Percentiles rank a stretch among this genome's conserved stretches.
phyloP scores from a whole-genome alignment of 37 sponge, comb jelly and placozoan genomes.

The Cladorhizidae sp. region DNA sequence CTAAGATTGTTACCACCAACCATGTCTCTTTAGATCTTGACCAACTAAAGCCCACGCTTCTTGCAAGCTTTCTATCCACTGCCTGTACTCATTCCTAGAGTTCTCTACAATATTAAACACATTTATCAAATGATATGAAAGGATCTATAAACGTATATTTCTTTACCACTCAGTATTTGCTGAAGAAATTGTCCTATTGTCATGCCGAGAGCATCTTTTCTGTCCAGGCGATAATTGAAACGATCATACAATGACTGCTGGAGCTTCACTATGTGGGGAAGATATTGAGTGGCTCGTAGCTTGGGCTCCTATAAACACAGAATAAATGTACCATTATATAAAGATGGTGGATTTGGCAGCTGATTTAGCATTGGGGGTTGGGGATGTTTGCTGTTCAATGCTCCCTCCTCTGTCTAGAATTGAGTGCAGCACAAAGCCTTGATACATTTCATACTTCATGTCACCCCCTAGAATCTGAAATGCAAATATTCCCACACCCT shows the following conservation, averaged over 20 bases:
- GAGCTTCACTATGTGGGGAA: conserved; percentile 70
- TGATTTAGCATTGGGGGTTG: too few species aligned
- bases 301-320: conserved; percentile 63
- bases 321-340: too few species aligned
- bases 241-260: conserved; percentile 53
- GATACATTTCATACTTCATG: too few species aligned
- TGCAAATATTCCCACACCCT: too few species aligned
- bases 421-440: too few species aligned
- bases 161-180: conserved; percentile 2
- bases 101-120: conserved; percentile 19
- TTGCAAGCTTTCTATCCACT: conserved; percentile 40
- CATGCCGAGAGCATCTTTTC: conserved; percentile 31
- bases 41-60: conserved; percentile 65
- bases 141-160: neutral
- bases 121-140: neutral
- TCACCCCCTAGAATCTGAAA: too few species aligned
- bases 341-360: too few species aligned
- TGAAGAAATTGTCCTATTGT: conserved; percentile 52
- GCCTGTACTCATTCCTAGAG: conserved; percentile 6
- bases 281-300: conserved; percentile 70
- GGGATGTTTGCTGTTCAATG: too few species aligned
- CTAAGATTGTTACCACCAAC: conserved; percentile 38
- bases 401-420: too few species aligned
- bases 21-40: conserved; percentile 50
- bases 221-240: conserved; percentile 44